These are phyloP conservation scores for Cryptomyrus ogoouensis DNA, from an alignment of 2,113 vertebrate species.

Conservation along the genomic window DNA sequence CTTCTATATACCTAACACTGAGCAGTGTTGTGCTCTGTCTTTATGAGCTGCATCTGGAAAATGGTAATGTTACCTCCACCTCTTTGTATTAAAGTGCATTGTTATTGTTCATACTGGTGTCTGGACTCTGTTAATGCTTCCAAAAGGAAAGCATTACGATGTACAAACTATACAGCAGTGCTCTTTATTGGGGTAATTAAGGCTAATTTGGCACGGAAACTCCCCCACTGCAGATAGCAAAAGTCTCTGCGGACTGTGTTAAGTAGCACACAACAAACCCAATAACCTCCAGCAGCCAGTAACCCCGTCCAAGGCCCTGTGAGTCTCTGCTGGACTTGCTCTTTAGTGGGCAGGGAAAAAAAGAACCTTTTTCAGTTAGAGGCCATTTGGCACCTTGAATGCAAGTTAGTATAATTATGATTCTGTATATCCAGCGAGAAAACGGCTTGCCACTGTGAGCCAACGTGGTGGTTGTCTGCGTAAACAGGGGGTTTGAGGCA, in stretches of 20 bases:
- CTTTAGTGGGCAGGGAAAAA: background rate
- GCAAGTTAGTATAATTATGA: background rate
- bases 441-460: background rate
- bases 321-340: background rate
- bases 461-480: background rate
- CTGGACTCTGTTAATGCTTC: background rate
- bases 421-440: background rate
- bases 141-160: background rate
- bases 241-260: background rate
- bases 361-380: background rate
- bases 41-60: background rate
- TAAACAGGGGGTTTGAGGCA: background rate
- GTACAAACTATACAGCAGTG: background rate
- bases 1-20: background rate
- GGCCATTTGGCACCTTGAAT: conserved; percentile 6
- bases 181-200: conserved; percentile 7
- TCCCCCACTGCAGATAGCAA: background rate
- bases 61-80: background rate
- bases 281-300: background rate
- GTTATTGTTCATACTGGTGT: background rate
- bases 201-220: background rate
- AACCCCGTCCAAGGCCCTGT: background rate
- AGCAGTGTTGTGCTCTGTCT: background rate
- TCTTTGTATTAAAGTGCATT: background rate
- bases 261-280: conserved; percentile 6